Base-by-base conservation (phyloP, 1,140 invertebrate species). In the Rhagoletis pomonella region DNA sequence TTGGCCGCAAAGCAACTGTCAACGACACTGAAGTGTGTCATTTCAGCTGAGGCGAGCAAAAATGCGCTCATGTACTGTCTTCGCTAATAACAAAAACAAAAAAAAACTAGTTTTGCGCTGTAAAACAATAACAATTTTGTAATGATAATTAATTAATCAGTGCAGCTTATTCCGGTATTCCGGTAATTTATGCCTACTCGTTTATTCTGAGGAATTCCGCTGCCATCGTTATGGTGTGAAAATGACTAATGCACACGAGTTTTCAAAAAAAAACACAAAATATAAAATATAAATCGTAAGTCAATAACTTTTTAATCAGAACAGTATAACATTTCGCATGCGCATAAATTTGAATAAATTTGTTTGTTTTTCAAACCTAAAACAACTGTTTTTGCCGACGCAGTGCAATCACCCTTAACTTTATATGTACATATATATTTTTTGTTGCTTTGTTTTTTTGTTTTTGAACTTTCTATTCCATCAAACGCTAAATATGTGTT, bases 141-240 rank as follows among this genome's bases (percentile, higher is more conserved):
- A 47, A 73, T 73, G 42, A 47, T 7, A n/a, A 47, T 5, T 73
- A 39, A 17, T 73, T 73, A 47, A 73, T 73, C 67, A 73, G 67
- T 73, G 67, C 10, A 73, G 39, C 67, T 73, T 47, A 73, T 73
- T 73, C 67, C 67, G 67, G 67, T 73, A 73, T 73, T 29, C 29
- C 29, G 29, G 29, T 29, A 29, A 29, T 29, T 73, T 73, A n/a
- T 39, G 44, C 44, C 4, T 17, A 42, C 67, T 5, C 5, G 42
- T n/a, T 44, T 44, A 44, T 73, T 73, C 42, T 67, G 67, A 17
- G 42, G 44, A 47, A 17, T 73, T 73, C 44, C 17, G 19, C 19
- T 14, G 29, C 64, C 7, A 55, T 67, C 64, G 29, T 73, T 73
- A 29, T 73, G 4, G 2, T 69, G 42, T 69, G 44, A 69, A 73